Evolutionary conservation across 2,113 vertebrate species (phyloP), one percentile per base, ranked within the genome.

Genomic region (Gadus chalcogrammus): DNA sequence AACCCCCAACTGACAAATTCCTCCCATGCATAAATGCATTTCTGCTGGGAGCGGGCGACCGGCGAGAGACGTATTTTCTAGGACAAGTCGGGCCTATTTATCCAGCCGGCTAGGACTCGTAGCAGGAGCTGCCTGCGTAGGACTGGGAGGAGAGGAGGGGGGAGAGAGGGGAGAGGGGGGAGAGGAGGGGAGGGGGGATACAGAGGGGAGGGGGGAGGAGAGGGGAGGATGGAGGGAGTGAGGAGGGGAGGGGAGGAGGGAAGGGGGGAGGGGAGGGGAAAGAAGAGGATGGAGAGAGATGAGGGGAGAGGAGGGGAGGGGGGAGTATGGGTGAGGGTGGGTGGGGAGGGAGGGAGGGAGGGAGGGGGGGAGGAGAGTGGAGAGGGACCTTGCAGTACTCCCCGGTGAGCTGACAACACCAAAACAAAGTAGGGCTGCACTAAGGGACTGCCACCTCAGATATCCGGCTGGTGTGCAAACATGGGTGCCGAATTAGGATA

Each of bases 381-480:
- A 20, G 48, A n/a, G 59, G 74, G 77, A 80, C 81, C 82, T 73
- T 82, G 81, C 74, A 84, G 56, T 27, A 8, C 60, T 78, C 56
- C 55, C 60, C 24, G 0, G 18, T 42, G 67, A 73, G 68, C 82
- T 67, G 72, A 83, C 79, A 84, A 82, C 77, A 84, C 69, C 71
- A 68, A 68, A 78, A 79, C 68, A 63, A 76, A 81, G 79, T 82
- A 78, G 77, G 75, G 53, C 79, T 67, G 65, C 64, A 72, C 66
- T 63, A 60, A 52, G 70, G n/a, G 61, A 53, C 31, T 69, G 59
- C 24, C 72, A 79, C 80, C 73, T 80, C 60, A 63, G 60, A 69
- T 61, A 72, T 12, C 9, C 15, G 65, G 42, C 15, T 20, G 2
- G 24, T n/a, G 20, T 15, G 38, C 56, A 58, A n/a, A 28, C 52